Base-by-base conservation (phyloP, 2,113 vertebrate species). In the Papio anubis region DNA sequence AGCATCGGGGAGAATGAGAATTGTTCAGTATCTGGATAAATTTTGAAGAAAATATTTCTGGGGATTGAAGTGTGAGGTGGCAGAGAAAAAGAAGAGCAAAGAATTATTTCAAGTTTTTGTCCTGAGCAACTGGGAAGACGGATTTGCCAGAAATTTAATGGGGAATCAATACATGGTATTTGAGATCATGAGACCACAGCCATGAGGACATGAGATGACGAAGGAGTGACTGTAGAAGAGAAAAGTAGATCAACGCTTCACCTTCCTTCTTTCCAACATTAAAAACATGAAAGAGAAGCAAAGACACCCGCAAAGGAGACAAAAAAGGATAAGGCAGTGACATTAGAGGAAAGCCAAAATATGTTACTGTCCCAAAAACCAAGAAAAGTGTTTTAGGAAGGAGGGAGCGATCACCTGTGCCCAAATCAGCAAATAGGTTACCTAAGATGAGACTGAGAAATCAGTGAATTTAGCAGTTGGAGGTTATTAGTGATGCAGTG, bases 21-120 rank as follows among this genome's bases (percentile, higher is more conserved):
- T 16, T 30, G 17, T 38, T 90, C 25, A 75, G 43, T 20, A 66
- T 10, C 13, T 16, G 17, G 6, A 57, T 10, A 45, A n/a, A 64
- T 85, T 79, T 61, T 55, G 9, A 61, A 38, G 35, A 16, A 45
- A n/a, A 1, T 5, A 45, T 21, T 45, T 84, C 14, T 45, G 10
- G 3, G 5, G 10, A 50, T 11, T 66, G 8, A 32, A 2, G 5
- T 87, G 9, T 25, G 3, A 2, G 0, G 12, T 11, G 4, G 0
- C 9, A 72, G 38, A 43, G 18, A 80, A 70, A 59, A 8, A 70
- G 86, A 66, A 81, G 2, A 48, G 2, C 18, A 64, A 57, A 16
- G 13, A 35, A 17, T 32, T 12, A 27, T 11, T 75, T 21, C 35
- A 18, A 21, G 27, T 3, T 45, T 66, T 75, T 76, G 16, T 82